Evolutionary conservation across 2,888 invertebrate species (phyloP).

Genomic region (Syritta pipiens): DNA sequence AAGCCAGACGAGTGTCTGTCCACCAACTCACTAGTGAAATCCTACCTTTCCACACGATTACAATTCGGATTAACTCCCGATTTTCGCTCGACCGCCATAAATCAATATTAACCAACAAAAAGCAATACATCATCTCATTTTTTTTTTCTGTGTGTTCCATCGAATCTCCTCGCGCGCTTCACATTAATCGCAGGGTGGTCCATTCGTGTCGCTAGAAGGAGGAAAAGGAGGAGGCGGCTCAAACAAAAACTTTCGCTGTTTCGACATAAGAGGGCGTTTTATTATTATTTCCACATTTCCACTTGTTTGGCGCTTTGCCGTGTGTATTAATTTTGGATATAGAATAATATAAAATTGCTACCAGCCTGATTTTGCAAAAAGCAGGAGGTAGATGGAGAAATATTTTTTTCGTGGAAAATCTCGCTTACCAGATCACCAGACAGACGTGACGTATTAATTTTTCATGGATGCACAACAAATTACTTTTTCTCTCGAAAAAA

Average conservation of each 20-base stretch:
- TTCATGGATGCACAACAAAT: slow-evolving; percentile 68
- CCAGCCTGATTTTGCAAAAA: not conserved
- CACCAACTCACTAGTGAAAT: too few species aligned
- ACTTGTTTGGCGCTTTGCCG: slow-evolving; percentile 56
- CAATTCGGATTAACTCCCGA: slow-evolving; percentile 44
- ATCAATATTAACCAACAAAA: slow-evolving; percentile 66
- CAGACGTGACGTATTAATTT: slow-evolving; percentile 65
- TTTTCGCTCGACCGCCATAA: slow-evolving; percentile 53
- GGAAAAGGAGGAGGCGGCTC: too few species aligned
- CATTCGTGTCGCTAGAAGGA: not conserved
- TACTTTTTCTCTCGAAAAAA: slow-evolving; percentile 38
- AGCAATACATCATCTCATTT: slow-evolving; percentile 46
- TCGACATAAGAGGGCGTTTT: slow-evolving; percentile 55
- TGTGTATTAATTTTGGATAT: slow-evolving; percentile 59
- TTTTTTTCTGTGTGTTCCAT: not conserved
- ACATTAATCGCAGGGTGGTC: slow-evolving; percentile 44
- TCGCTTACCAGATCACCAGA: slow-evolving; percentile 41
- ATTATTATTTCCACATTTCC: slow-evolving; percentile 55
- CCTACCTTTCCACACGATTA: slow-evolving; percentile 1
- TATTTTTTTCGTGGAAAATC: too few species aligned
- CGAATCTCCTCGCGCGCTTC: not conserved
- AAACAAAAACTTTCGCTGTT: slow-evolving; percentile 34
- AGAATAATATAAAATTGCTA: slow-evolving; percentile 37
- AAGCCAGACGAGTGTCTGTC: too few species aligned
- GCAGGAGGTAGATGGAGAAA: not conserved